Conservation (phyloP, 2,113 vertebrate genomes). For the Tychaedon coryphoeus region DNA sequence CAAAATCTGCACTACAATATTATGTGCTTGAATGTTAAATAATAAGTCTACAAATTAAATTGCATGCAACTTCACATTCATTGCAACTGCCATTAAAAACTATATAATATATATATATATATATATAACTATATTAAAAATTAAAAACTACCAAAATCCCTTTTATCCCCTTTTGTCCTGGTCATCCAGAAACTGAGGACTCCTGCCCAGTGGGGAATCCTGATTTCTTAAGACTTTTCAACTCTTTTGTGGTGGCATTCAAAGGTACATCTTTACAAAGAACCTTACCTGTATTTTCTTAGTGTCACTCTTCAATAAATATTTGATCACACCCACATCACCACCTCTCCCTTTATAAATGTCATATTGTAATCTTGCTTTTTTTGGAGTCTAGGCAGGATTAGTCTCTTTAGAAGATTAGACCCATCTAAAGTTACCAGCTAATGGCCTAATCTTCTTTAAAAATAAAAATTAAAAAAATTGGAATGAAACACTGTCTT, state of each 20-base stretch:
- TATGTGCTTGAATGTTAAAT: background rate
- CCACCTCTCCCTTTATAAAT: background rate
- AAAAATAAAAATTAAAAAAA: background rate
- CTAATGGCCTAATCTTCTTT: background rate
- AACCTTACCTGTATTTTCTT: background rate
- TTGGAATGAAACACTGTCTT: background rate
- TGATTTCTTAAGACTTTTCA: background rate
- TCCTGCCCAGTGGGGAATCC: background rate
- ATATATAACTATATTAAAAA: background rate
- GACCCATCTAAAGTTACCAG: background rate
- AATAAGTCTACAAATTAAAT: background rate
- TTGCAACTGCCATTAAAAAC: background rate
- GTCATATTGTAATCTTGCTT: background rate
- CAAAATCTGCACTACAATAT: background rate
- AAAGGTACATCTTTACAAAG: fast-evolving
- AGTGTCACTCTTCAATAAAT: background rate
- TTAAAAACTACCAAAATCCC: background rate
- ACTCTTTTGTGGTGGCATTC: background rate
- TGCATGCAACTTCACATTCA: background rate
- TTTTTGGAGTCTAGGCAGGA: background rate
- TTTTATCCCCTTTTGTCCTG: background rate
- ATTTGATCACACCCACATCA: background rate
- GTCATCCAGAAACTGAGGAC: background rate
- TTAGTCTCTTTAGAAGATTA: background rate
- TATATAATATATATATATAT: background rate